Evolutionary conservation across 2,113 vertebrate genomes (phyloP).

Genomic region (Tragelaphus buxtoni): DNA sequence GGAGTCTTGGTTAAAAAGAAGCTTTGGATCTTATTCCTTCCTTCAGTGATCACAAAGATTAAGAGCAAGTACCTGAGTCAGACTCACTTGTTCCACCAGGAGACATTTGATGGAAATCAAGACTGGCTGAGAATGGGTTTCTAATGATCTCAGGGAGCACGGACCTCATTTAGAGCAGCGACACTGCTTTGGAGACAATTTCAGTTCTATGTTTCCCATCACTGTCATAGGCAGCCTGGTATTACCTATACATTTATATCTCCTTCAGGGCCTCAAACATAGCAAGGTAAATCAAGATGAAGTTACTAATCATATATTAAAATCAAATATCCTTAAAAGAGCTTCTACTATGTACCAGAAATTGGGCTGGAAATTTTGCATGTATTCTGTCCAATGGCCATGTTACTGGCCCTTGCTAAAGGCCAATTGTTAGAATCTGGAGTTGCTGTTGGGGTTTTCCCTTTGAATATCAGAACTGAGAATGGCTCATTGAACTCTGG

Average conservation of each 20-base stretch:
- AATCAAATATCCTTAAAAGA: background rate
- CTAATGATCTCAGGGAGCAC: background rate
- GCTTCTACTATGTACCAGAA: background rate
- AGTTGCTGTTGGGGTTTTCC: background rate
- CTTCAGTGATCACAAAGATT: slow-evolving; percentile 13
- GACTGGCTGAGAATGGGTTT: background rate
- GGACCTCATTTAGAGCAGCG: background rate
- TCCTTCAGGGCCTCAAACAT: background rate
- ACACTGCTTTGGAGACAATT: background rate
- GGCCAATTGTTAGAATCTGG: background rate
- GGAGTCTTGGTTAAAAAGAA: slow-evolving; percentile 20
- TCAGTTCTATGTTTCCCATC: background rate
- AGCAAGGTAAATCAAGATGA: background rate
- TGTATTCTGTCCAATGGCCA: background rate
- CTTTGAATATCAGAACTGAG: background rate
- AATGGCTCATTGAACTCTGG: background rate
- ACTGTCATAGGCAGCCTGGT: background rate
- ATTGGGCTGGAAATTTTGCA: background rate
- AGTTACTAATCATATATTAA: background rate
- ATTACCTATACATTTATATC: background rate
- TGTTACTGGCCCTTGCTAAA: background rate
- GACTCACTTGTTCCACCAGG: slow-evolving; percentile 13
- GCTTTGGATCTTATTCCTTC: slow-evolving; percentile 19
- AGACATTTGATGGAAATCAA: slow-evolving; percentile 17
- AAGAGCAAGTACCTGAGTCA: background rate